Evolutionary conservation across 1,140 invertebrate genomes (phyloP).

Genomic region (Aphelenchoides fujianensis): DNA sequence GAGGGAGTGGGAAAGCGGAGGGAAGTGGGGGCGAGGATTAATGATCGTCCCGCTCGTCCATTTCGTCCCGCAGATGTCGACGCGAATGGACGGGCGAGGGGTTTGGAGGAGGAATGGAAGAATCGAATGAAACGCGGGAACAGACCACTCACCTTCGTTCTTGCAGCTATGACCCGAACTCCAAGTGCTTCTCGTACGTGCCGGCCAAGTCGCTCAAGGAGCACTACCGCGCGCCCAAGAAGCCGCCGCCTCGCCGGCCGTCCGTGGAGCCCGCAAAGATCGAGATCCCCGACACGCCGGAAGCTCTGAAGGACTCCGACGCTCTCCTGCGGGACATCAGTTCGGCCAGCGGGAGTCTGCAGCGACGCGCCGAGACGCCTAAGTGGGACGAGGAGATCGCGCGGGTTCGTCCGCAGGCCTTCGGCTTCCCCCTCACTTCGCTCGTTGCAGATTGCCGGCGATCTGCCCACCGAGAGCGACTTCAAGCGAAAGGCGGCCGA

Average conservation of each 20-base stretch:
- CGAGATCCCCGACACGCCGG: constrained; percentile 20
- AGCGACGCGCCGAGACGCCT: constrained; percentile 41
- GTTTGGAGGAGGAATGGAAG: no score
- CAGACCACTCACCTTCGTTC: constrained; percentile 4
- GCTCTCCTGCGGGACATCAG: not conserved
- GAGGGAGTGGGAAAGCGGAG: no score
- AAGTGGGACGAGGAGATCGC: constrained; percentile 62
- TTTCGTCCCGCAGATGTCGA: no score
- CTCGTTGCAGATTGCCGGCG: constrained; percentile 25
- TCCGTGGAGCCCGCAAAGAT: constrained; percentile 20
- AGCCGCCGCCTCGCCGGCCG: constrained; percentile 26
- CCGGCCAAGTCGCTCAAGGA: constrained; percentile 61
- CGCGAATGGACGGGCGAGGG: no score
- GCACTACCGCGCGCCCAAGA: constrained; percentile 52
- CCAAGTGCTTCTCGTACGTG: constrained; percentile 61
- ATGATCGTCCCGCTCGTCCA: no score
- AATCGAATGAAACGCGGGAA: no score
- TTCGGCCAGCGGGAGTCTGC: constrained; percentile 22
- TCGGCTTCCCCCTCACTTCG: not conserved
- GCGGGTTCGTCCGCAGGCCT: constrained; percentile 23
- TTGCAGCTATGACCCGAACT: constrained; percentile 59
- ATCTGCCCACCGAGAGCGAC: constrained; percentile 21
- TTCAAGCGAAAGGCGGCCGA: constrained; percentile 8
- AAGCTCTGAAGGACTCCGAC: constrained; percentile 10
- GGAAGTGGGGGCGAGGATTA: no score